A percentile compares a stretch with the other conserved stretches of the same genome.
phyloP scores from a whole-genome alignment of 1,140 invertebrate species.

The Agrilus planipennis region DNA sequence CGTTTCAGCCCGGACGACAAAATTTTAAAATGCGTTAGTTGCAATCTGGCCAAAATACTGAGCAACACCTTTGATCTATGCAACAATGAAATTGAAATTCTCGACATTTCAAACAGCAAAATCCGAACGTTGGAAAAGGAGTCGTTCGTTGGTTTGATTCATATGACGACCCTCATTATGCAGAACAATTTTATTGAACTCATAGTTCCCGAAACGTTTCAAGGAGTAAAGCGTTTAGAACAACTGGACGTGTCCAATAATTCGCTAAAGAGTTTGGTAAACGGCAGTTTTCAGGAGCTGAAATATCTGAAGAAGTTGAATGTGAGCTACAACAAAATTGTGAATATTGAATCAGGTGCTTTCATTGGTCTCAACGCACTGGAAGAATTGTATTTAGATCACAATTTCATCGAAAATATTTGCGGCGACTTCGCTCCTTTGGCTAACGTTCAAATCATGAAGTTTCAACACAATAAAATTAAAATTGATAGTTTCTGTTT shows the following conservation, averaged over 20 bases:
- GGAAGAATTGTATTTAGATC: constrained; percentile 33
- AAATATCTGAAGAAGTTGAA: constrained; percentile 38
- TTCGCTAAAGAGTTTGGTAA: constrained; percentile 18
- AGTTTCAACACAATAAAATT: constrained; percentile 27
- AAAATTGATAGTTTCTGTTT: constrained; percentile 11
- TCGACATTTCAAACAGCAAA: constrained; percentile 20
- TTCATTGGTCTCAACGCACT: constrained; percentile 43
- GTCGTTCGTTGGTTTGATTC: constrained; percentile 28
- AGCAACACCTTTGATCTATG: constrained; percentile 26
- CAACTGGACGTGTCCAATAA: constrained; percentile 22
- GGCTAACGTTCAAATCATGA: constrained; percentile 38
- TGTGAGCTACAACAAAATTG: constrained; percentile 46
- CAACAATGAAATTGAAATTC: constrained; percentile 25
- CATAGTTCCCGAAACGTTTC: constrained; percentile 25
- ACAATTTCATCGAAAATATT: constrained; percentile 19
- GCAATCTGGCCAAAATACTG: constrained; percentile 21
- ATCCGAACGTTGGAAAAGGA: constrained; percentile 18
- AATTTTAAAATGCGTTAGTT: constrained; percentile 26
- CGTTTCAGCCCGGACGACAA: constrained; percentile 30
- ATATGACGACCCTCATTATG: constrained; percentile 20
- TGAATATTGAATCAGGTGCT: constrained; percentile 41
- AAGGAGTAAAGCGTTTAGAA: constrained; percentile 24
- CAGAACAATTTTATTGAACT: constrained; percentile 24
- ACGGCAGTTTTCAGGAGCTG: constrained; percentile 26
- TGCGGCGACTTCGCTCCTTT: constrained; percentile 44